These are phyloP conservation scores for Drosophila monieri DNA, from an alignment of 2,888 invertebrate species.

Conservation along the genomic window DNA sequence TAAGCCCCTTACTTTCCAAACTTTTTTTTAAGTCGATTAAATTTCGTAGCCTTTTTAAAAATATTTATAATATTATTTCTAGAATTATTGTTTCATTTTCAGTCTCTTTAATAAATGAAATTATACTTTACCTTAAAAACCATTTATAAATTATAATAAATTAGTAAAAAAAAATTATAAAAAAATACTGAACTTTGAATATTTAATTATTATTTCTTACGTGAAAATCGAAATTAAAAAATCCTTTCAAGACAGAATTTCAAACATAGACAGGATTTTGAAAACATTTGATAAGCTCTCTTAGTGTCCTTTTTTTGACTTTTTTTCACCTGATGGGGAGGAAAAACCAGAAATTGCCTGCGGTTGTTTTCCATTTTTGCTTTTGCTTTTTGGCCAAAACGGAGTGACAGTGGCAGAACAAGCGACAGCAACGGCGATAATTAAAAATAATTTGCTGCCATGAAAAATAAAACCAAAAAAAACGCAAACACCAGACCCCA, in stretches of 20 bases:
- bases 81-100: no score
- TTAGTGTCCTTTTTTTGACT: not conserved
- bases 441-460: constrained; percentile 72
- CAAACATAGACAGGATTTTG: constrained; percentile 17
- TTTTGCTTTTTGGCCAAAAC: constrained; percentile 10
- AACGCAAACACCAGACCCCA: constrained; percentile 42
- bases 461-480: constrained; percentile 68
- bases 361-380: constrained; percentile 43
- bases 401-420: constrained; percentile 50
- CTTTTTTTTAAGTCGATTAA: no score
- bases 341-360: constrained; percentile 64
- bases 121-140: no score
- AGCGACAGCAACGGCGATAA: constrained; percentile 67
- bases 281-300: constrained; percentile 24
- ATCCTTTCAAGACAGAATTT: not conserved
- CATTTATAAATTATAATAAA: no score
- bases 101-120: not conserved
- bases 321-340: constrained; percentile 13
- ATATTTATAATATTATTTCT: no score
- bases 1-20: no score
- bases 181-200: no score
- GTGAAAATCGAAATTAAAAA: not conserved
- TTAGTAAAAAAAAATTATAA: no score
- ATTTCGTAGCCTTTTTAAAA: no score
- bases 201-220: not conserved